Base-by-base conservation (phyloP, 2,113 vertebrate species). In the rat (Rattus norvegicus) region DNA sequence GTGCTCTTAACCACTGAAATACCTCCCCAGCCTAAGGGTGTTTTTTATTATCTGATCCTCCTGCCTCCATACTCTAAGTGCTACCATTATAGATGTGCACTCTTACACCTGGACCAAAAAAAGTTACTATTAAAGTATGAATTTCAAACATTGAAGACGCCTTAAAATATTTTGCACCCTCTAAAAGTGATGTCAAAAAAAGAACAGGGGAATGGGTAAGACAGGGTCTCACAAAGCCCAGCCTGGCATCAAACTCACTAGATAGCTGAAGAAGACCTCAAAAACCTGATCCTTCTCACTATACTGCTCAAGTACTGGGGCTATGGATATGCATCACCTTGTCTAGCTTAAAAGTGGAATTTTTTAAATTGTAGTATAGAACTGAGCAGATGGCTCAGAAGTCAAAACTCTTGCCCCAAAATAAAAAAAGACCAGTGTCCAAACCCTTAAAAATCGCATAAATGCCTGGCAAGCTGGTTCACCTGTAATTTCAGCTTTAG, bases 111-210 rank as follows among this genome's bases (percentile, higher is more conserved):
- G 36, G 17, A 61, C 70, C 70, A 72, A n/a, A n/a, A 72, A 72
- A 19, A 7, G 43, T 72, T n/a, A 72, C 70, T 72, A 8, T 72
- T 70, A 70, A 36, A 7, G 33, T 61, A 20, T 70, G 36, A 16
- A 70, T 70, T 76, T 2, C 4, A 47, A 8, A 86, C 14, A 86
- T 56, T 80, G 83, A 72, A 88, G 47, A 65, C 84, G 17, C 59
- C 20, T 61, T 61, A 20, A 49, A 92, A 33, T 69, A 69, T n/a
- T 0, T 79, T 59, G 1, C 24, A 91, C n/a, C 30, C 9, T 80
- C 36, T 88, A 91, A 96, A 92, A 87, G 36, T 52, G 92, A 56
- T 83, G 28, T 92, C 36, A 19, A 70, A 94, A 86, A 20, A 43
- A 75, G 39, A 73, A 73, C 43, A 10, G 72, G 30, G 20, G 20